Percentiles rank a stretch among this genome's conserved stretches.
Conservation (phyloP, 2,797 vertebrate genomes). For the Pseudochirops cupreus region DNA sequence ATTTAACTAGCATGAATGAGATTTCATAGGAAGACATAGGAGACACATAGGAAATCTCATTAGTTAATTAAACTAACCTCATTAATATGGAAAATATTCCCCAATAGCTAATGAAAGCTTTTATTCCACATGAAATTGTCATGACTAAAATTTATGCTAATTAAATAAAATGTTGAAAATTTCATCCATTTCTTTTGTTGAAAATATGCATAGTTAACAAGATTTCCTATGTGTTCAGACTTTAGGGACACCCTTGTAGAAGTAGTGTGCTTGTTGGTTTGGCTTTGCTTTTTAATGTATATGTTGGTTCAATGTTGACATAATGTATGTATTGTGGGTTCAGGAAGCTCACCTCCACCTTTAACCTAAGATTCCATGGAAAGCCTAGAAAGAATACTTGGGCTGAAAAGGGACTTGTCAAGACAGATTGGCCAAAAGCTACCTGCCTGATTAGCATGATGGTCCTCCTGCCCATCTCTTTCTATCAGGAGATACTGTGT, state of each 20-base stretch:
- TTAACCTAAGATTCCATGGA: not conserved
- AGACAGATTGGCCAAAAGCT: not conserved
- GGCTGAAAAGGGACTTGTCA: not conserved
- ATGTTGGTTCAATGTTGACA: not conserved
- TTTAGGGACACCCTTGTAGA: not conserved
- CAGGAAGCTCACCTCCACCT: not conserved
- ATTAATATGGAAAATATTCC: too few species aligned
- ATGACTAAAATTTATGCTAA: too few species aligned
- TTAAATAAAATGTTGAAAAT: too few species aligned
- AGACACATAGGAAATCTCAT: too few species aligned
- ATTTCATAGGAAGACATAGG: too few species aligned
- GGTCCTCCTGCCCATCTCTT: not conserved
- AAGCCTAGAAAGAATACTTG: not conserved
- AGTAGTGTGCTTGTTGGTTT: not conserved
- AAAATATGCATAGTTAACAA: too few species aligned
- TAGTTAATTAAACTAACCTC: too few species aligned
- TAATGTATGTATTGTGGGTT: not conserved
- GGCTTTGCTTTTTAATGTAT: not conserved
- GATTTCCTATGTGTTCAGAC: too few species aligned
- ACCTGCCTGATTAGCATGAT: not conserved
- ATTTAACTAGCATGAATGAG: too few species aligned
- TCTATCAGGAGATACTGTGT: not conserved
- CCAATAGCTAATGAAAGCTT: too few species aligned
- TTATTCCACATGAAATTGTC: too few species aligned
- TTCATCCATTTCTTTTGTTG: too few species aligned